Evolutionary conservation across 1,140 invertebrate genomes (phyloP).

Genomic region (Megathymus violae): DNA sequence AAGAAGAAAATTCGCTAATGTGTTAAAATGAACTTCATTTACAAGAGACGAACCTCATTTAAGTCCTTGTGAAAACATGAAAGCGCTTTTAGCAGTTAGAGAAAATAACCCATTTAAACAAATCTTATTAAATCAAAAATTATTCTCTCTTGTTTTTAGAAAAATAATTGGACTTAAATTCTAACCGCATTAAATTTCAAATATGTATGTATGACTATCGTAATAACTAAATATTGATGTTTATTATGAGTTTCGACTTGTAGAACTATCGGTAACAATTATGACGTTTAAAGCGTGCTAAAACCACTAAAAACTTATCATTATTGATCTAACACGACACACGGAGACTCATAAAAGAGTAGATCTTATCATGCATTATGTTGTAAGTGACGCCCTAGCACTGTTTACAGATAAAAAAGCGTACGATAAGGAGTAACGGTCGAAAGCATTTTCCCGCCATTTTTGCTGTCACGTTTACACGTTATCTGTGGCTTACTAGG

Average conservation of each 20-base stretch:
- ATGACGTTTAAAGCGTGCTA: conserved; percentile 16
- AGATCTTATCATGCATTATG: conserved; percentile 28
- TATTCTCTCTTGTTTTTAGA: too few relatives aligned
- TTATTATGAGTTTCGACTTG: background rate
- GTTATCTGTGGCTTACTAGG: conserved; percentile 42
- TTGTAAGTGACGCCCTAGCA: conserved; percentile 24
- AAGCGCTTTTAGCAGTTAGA: too few relatives aligned
- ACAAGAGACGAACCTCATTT: too few relatives aligned
- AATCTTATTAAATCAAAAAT: too few relatives aligned
- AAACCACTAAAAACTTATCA: conserved; percentile 25
- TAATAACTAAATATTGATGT: too few relatives aligned
- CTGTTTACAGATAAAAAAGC: conserved; percentile 27
- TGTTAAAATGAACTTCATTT: too few relatives aligned
- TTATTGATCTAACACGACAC: conserved; percentile 24
- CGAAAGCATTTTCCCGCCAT: conserved; percentile 39
- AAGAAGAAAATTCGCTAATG: too few relatives aligned
- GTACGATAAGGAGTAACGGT: conserved; percentile 32
- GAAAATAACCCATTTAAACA: too few relatives aligned
- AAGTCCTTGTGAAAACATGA: too few relatives aligned
- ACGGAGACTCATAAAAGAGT: conserved; percentile 25
- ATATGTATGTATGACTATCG: too few relatives aligned
- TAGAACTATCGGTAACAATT: background rate
- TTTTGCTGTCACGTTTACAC: conserved; percentile 45
- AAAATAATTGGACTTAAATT: too few relatives aligned
- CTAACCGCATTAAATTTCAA: too few relatives aligned